These are phyloP conservation scores for Azorinus chamasolen DNA, from an alignment of 2,888 invertebrate genomes.

Conservation along the genomic window DNA sequence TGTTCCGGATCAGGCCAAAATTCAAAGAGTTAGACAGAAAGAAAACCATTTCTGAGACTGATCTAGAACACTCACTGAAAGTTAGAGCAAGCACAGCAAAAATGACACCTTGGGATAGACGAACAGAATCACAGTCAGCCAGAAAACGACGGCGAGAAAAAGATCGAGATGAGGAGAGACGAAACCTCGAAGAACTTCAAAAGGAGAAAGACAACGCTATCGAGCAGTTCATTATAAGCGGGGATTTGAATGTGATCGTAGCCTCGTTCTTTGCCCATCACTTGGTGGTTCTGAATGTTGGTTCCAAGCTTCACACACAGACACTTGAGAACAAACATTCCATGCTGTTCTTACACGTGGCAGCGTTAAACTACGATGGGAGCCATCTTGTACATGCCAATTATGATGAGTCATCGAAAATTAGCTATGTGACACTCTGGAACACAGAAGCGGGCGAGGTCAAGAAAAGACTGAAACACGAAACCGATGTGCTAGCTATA, in stretches of 20 bases:
- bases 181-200: conserved; percentile 73
- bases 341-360: conserved; percentile 82
- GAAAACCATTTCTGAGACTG: conserved; percentile 44
- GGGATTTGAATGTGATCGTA: conserved; percentile 80
- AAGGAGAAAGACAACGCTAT: conserved; percentile 83
- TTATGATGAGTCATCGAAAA: conserved; percentile 83
- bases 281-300: conserved; percentile 84
- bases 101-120: conserved; percentile 84
- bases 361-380: conserved; percentile 81
- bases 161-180: conserved; percentile 75
- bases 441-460: conserved; percentile 80
- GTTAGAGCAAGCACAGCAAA: conserved; percentile 71
- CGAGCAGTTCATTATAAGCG: conserved; percentile 83
- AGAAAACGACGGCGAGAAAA: conserved; percentile 71
- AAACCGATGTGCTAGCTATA: conserved; percentile 83
- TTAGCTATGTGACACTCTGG: conserved; percentile 85
- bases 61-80: conserved; percentile 52
- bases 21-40: conserved; percentile 73
- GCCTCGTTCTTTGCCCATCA: conserved; percentile 85
- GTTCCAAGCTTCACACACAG: conserved; percentile 74
- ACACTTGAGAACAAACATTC: conserved; percentile 82
- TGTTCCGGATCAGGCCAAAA: conserved; percentile 79
- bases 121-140: conserved; percentile 78
- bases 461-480: conserved; percentile 79
- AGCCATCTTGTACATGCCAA: conserved; percentile 82